Base-by-base conservation (phyloP, 2,888 invertebrate genomes). In the Gnatocerus cornutus region DNA sequence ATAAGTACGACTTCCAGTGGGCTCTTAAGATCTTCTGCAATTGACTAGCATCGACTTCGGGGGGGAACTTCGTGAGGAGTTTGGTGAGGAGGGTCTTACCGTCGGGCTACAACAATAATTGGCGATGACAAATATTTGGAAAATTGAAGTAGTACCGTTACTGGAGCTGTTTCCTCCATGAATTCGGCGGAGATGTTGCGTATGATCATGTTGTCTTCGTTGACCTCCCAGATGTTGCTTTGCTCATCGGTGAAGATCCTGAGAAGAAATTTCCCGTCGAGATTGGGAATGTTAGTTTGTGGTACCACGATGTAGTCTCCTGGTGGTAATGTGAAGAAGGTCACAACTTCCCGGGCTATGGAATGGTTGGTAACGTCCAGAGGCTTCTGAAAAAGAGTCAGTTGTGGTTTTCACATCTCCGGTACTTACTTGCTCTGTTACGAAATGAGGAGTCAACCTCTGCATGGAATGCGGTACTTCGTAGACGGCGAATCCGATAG, bases 301-400 rank as follows among this genome's bases (percentile, higher is more conserved):
- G 93, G 91, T 75, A 93, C 89, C 62, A 92, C 90, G 64, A 92
- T 88, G 83, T 92, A 93, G 81, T 91, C 90, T 1, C 93, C 93
- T 7, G 92, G 89, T 50, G 92, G 91, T 78, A 93, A 86, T 58
- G 91, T 90, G 85, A 93, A 92, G 84, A 92, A 91, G 29, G 91
- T 91, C 8, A 90, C 92, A 50, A 92, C 91, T 85, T 91, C 91
- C 75, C 90, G 84, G 2, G 90, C 89, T 27, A 89, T 84, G 0
- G 89, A 89, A 84, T 90, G 90, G 80, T 90, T 90, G 58, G 91
- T 90, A 67, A 90, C 91, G 80, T 91, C 91, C 77, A 91, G 83
- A 9, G 91, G 89, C 82, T 89, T 88, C 90, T 89, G 80, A 5
- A 64, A 64, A n/a, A 33, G 29, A 29, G 29, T 7, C 7, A n/a